Evolutionary conservation across 2,797 vertebrate genomes (phyloP).

Genomic region (Rhabdomys pumilio): DNA sequence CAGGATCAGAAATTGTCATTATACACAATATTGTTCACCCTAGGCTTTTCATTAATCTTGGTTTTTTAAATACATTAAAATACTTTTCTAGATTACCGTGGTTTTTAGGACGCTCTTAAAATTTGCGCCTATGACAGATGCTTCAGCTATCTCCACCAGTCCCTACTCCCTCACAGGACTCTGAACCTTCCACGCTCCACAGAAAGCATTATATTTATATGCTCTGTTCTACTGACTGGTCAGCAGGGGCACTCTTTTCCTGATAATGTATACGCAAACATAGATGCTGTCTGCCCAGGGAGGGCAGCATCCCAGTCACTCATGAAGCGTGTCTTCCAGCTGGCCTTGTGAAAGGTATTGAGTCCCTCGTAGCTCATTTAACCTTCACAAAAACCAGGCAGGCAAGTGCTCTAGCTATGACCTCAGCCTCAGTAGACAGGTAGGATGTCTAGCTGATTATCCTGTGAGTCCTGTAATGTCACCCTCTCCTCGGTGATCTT

Average conservation of each 20-base stretch:
- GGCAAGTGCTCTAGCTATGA: background rate
- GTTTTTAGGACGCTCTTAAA: background rate
- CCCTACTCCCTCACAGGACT: background rate
- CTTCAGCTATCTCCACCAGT: background rate
- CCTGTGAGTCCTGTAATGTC: background rate
- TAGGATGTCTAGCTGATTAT: background rate
- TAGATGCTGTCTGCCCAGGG: background rate
- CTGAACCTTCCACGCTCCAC: background rate
- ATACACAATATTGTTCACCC: background rate
- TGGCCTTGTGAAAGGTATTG: background rate
- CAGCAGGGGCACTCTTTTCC: background rate
- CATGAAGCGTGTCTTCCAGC: background rate
- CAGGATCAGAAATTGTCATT: background rate
- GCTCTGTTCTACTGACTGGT: background rate
- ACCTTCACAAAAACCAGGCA: background rate
- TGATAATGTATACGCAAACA: background rate
- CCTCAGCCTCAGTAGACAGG: background rate
- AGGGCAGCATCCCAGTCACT: background rate
- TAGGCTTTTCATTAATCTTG: background rate
- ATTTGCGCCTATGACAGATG: background rate
- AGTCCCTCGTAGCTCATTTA: background rate
- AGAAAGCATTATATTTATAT: background rate
- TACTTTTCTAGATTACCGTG: background rate
- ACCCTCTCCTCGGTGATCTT: background rate
- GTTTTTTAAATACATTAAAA: constrained; percentile 22